Base-by-base conservation (phyloP, 2,797 vertebrate genomes). In the Gymnocypris eckloni region DNA sequence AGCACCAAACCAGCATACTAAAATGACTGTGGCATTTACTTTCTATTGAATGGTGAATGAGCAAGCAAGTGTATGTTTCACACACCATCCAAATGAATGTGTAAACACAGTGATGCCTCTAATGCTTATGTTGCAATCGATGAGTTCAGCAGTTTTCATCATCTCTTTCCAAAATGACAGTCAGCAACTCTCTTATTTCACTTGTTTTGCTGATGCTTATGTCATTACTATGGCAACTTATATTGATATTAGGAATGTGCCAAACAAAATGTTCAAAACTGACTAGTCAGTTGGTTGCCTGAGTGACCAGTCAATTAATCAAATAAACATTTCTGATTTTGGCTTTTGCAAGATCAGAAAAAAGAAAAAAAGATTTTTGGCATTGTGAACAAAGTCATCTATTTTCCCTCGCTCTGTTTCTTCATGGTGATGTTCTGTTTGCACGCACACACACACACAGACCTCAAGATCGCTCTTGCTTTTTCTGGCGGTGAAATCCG, bases 401-500 rank as follows among this genome's bases (percentile, higher is more conserved):
- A 25, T 64, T 45, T 64, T 16, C 39, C 22, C 56, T 43, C 22
- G n/a, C 7, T 64, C 77, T 61, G 39, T 64, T 64, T 79, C 15
- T 64, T 28, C 10, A 2, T 67, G 20, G 45, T 20, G 20, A 50
- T 50, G 28, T 67, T 81, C 20, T 67, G 79, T 50, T 81, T 37
- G 6, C 43, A 43, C 8, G 0, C 41, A 48, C 71, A 50, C 13
- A 77, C 16, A 79, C 39, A 64, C 8, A 61, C 1, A 13, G 15
- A 67, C 43, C 28, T 82, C 43, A 39, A 64, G 33, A 39, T 59
- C 22, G 39, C 13, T 66, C 48, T 61, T 81, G 72, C 78, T 48
- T 81, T 83, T 84, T 80, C 85, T 54, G 48, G 56, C 22, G 1
- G 54, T 61, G 84, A 73, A 85, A 80, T 73, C 33, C 0, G 28